Evolutionary conservation across 2,888 invertebrate genomes (phyloP).

Genomic region (Gisinianus flammeolus): DNA sequence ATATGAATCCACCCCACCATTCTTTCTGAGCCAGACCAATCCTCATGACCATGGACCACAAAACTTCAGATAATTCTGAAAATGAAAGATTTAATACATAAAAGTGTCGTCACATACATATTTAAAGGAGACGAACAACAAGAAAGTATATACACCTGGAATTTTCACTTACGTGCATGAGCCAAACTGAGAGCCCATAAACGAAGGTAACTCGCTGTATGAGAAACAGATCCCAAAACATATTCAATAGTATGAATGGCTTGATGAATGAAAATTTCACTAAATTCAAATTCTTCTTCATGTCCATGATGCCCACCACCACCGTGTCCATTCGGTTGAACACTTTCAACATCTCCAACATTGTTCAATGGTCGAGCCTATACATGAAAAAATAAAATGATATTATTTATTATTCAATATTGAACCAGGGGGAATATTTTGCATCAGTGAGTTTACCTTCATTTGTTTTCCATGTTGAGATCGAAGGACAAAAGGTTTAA

Average conservation of each 20-base stretch:
- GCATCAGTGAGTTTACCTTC: conserved; percentile 36
- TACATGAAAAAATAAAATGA: background rate
- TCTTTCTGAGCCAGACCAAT: conserved; percentile 75
- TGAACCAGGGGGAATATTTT: no score
- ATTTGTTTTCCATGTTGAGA: conserved; percentile 60
- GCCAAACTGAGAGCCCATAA: conserved; percentile 98
- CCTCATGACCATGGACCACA: conserved; percentile 85
- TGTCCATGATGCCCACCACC: conserved; percentile 60
- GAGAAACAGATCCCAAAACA: conserved; percentile 90
- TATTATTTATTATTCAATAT: no score
- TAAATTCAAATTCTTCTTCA: conserved; percentile 72
- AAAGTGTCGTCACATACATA: no score
- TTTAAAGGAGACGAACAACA: no score
- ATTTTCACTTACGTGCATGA: conserved; percentile 77
- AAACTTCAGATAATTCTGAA: conserved; percentile 71
- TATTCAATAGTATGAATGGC: conserved; percentile 99
- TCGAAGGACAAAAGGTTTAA: conserved; percentile 87
- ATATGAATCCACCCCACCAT: conserved; percentile 77
- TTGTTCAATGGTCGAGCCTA: conserved; percentile 39
- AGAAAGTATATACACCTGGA: no score
- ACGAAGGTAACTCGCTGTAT: conserved; percentile 98
- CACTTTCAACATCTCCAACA: conserved; percentile 34
- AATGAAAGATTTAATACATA: no score
- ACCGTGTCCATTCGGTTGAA: conserved; percentile 34
- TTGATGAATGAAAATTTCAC: conserved; percentile 67